These are phyloP conservation scores for Paracanthobrama guichenoti DNA, from an alignment of 2,113 vertebrate genomes.

Conservation along the genomic window DNA sequence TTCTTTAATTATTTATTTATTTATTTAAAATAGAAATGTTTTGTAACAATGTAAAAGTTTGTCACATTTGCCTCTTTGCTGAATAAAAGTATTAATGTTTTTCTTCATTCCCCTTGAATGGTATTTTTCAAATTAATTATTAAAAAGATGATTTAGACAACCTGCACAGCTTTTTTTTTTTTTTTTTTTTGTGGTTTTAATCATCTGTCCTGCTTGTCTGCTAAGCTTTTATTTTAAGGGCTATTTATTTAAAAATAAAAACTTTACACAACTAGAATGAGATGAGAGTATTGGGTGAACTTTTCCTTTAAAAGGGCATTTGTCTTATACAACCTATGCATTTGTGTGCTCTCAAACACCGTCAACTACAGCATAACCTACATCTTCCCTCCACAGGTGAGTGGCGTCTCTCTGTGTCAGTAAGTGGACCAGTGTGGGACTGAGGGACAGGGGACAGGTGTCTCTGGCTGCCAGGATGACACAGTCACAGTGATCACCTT, in stretches of 20 bases:
- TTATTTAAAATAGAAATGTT: too few relatives aligned
- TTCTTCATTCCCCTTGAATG: too few relatives aligned
- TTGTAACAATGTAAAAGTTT: too few relatives aligned
- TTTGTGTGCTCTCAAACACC: neutral
- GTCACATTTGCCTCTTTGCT: too few relatives aligned
- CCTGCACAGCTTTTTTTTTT: too few relatives aligned
- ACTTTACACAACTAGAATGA: neutral
- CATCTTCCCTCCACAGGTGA: constrained; percentile 4
- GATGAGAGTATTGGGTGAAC: neutral
- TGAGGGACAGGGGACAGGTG: constrained; percentile 38
- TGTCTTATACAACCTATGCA: neutral
- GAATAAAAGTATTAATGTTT: too few relatives aligned
- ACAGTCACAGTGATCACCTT: constrained; percentile 45
- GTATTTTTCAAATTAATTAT: too few relatives aligned
- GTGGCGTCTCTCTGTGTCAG: constrained; percentile 11
- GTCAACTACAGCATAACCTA: neutral
- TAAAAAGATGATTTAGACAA: too few relatives aligned
- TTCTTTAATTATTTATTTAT: too few relatives aligned
- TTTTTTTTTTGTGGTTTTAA: too few relatives aligned
- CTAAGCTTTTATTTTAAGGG: neutral
- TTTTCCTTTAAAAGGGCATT: neutral
- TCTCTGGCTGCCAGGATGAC: constrained; percentile 50
- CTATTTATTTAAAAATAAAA: neutral
- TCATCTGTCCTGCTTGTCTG: neutral
- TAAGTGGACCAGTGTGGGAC: constrained; percentile 13